phyloP scores from a whole-genome alignment of 2,797 vertebrate genomes.

The Toxotes lorentzi region DNA sequence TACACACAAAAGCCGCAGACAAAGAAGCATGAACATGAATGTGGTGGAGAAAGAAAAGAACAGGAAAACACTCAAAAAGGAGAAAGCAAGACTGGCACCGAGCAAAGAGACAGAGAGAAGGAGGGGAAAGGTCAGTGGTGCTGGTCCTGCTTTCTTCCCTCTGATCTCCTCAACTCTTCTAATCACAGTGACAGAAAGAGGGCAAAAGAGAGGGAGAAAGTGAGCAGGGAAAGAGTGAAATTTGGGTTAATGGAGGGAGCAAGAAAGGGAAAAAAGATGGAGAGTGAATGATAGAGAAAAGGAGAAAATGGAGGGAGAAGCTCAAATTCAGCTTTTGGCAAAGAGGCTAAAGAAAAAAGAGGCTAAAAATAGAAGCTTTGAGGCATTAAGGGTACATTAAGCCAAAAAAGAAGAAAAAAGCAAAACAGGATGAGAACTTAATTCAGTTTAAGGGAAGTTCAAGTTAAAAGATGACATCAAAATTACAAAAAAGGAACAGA shows the following conservation, averaged over 20 bases:
- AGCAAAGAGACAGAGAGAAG: conserved; percentile 34
- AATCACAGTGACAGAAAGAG: conserved; percentile 79
- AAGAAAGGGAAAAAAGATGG: background rate
- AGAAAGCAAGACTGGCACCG: conserved; percentile 47
- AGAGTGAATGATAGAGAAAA: conserved; percentile 3
- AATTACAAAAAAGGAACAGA: background rate
- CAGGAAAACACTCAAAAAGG: conserved; percentile 13
- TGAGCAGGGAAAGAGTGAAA: conserved; percentile 47
- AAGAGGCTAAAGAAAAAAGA: background rate
- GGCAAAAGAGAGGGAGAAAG: conserved; percentile 57
- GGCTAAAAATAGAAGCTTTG: conserved; percentile 49
- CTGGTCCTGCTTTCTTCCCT: conserved; percentile 61
- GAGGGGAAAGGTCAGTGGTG: conserved; percentile 69
- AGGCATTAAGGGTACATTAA: background rate
- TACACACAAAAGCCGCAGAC: conserved; percentile 12
- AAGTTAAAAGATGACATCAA: background rate
- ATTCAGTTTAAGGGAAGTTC: background rate
- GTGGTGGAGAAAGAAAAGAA: background rate
- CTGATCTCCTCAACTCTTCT: conserved; percentile 72
- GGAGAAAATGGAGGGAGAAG: background rate
- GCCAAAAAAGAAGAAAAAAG: background rate
- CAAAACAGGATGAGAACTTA: background rate
- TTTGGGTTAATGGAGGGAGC: conserved; percentile 33
- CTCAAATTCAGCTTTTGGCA: conserved; percentile 29
- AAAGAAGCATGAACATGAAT: background rate